Base-by-base conservation (phyloP, 2,888 invertebrate species). In the Eucriotettix oculatus region DNA sequence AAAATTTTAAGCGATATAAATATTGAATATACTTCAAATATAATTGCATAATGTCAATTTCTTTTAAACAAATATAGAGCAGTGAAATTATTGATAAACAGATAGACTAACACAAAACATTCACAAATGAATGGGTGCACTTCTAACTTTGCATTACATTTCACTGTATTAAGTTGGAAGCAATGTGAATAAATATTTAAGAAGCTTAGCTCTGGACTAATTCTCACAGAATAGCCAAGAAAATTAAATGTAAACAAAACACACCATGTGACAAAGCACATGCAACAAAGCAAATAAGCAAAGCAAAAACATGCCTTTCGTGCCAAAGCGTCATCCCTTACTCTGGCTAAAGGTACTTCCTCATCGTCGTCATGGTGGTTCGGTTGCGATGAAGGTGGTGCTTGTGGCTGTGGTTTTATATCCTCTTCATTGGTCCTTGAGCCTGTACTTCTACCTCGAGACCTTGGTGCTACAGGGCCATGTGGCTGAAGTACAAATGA, bases 401-500 rank as follows among this genome's bases (percentile, higher is more conserved):
- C 41, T 40, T 52, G 10, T 10, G 41, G 59, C 40, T 53, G 42
- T 9, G 40, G 14, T 14, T 41, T 55, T 9, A 42, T 14, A 16
- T 58, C 57, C 42, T 59, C 58, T 40, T 59, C 58, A 16, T 52
- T 29, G n/a, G 59, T 44, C 14, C 60, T 52, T 43, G 56, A 60
- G 17, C 60, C 57, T 41, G 64, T 61, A 57, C 60, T 57, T 9
- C 64, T 54, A 11, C 64, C 66, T 42, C 66, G 60, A 16, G 64
- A 57, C 16, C 65, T 58, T 16, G 63, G 58, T 17, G 66, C 61
- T 1, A 63, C 65, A 48, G 63, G 62, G 52, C 72, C 72, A 67
- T 76, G 75, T 1, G 76, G 76, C 76, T 76, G 64, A n/a, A 63
- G 60, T 66, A 29, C 29, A 29, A 29, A 29, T 5, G 2, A 5